Percentiles rank a stretch among this genome's conserved stretches.
These are phyloP conservation scores for Drosophila sp. DNA, from an alignment of 1,140 invertebrate species.

Conservation along the genomic window DNA sequence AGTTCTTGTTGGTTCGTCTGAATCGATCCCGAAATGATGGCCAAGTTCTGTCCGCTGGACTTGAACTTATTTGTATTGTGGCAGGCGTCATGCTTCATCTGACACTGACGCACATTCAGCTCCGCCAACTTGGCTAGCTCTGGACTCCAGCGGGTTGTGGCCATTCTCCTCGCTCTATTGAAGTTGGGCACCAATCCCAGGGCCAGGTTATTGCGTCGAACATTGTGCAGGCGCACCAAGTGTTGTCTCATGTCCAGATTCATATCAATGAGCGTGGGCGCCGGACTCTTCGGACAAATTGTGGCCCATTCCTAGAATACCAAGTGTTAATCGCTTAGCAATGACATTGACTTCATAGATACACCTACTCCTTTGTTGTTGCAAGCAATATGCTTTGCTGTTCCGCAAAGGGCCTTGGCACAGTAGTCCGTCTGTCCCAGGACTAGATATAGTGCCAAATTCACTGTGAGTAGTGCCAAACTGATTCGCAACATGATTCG, in stretches of 20 bases:
- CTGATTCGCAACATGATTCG: conserved; percentile 45
- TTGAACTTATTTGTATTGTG: conserved; percentile 56
- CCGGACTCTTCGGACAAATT: conserved; percentile 47
- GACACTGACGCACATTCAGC: conserved; percentile 60
- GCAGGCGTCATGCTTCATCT: conserved; percentile 63
- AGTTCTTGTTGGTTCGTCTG: conserved; percentile 11
- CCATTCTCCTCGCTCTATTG: conserved; percentile 54
- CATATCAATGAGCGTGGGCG: conserved; percentile 16
- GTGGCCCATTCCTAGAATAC: conserved; percentile 33
- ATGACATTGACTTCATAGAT: neutral
- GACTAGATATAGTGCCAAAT: conserved; percentile 8
- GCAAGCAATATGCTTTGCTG: conserved; percentile 53
- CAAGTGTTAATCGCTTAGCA: neutral
- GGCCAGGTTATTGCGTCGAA: conserved; percentile 48
- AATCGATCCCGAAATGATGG: conserved; percentile 5
- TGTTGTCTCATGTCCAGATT: neutral
- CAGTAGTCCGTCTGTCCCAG: conserved; percentile 43
- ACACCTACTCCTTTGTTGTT: conserved; percentile 53
- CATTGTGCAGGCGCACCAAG: conserved; percentile 49
- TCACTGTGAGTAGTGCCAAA: conserved; percentile 14
- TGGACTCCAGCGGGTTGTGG: conserved; percentile 64
- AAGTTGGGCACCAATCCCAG: conserved; percentile 34
- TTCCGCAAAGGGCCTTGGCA: conserved; percentile 11
- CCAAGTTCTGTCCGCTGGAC: conserved; percentile 66
- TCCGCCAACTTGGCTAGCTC: conserved; percentile 55